Evolutionary conservation across 2,888 invertebrate genomes (phyloP), one percentile per base, ranked within the genome.

Genomic region (Lepetodrilus schrolli): DNA sequence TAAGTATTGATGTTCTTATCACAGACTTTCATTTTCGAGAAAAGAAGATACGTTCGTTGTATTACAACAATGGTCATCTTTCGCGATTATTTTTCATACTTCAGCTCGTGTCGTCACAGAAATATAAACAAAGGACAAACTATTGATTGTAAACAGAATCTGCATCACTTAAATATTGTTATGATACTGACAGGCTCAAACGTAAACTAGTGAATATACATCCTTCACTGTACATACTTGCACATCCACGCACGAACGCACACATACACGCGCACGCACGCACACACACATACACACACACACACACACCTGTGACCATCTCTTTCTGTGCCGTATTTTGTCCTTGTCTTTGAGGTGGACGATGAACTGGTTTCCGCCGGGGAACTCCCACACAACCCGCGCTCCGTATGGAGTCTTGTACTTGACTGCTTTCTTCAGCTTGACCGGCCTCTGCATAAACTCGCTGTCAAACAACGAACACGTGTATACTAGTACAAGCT

Each of bases 291-390:
- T n/a, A 20, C 7, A 21, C 51, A 21, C 51, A n/a, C n/a, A n/a
- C n/a, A 10, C 17, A 43, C 49, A 4, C 66, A 79, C 79, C 79
- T 79, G 79, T 7, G 75, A 74, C 98, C 98, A 98, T 86, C 98
- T 94, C 91, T 98, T 98, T 88, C 96, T 95, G 92, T 97, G 97
- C 87, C 98, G 94, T 87, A 98, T 98, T 88, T 96, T 96, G 88
- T 94, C 94, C 90, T 97, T 98, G 89, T 98, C 97, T 91, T 98
- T 98, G 83, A 98, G 92, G 91, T 98, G 98, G 23, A 96, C 96
- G 79, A 96, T 95, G 94, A 98, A 95, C 90, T 96, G 96, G 3
- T 98, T 98, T 91, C 96, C 96, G 73, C 98, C 98, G 0, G 98
- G 98, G 71, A 98, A 92, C 0, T 95, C 95, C 96, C 98, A 98